phyloP scores from a whole-genome alignment of 1,140 invertebrate genomes.

The Drosophila lini region DNA sequence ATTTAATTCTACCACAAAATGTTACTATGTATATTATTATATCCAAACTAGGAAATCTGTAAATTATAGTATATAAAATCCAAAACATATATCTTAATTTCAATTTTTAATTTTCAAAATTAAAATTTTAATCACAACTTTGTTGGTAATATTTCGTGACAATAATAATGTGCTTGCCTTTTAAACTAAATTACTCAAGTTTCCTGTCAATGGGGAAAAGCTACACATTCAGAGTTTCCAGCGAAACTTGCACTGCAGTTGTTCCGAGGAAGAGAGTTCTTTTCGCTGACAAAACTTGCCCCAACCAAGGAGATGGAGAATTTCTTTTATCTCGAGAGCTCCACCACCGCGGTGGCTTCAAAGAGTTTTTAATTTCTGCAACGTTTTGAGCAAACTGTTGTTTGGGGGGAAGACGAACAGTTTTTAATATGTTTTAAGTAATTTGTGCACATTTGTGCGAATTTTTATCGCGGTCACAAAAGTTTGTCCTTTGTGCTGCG shows the following conservation, averaged over 20 bases:
- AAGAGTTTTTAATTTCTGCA: constrained; percentile 64
- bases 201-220: constrained; percentile 8
- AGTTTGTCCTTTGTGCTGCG: constrained; percentile 64
- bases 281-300: constrained; percentile 15
- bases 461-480: constrained; percentile 78
- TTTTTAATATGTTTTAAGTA: constrained; percentile 79
- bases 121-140: background rate
- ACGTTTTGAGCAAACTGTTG: constrained; percentile 56
- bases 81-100: background rate
- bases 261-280: background rate
- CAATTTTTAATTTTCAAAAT: too few species aligned
- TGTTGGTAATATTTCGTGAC: background rate
- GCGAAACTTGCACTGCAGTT: constrained; percentile 20
- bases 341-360: background rate
- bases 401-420: constrained; percentile 5
- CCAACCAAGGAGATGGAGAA: constrained; percentile 19
- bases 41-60: too few species aligned
- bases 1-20: background rate
- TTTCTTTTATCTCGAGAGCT: constrained; percentile 46
- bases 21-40: background rate
- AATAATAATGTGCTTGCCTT: constrained; percentile 1
- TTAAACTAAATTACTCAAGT: constrained; percentile 19
- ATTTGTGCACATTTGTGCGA: constrained; percentile 73
- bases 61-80: background rate
- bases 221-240: background rate